A percentile compares a stretch with the other conserved stretches of the same genome.
Evolutionary conservation across 2,888 invertebrate species (phyloP).

Genomic region (Brassicogethes aeneus): DNA sequence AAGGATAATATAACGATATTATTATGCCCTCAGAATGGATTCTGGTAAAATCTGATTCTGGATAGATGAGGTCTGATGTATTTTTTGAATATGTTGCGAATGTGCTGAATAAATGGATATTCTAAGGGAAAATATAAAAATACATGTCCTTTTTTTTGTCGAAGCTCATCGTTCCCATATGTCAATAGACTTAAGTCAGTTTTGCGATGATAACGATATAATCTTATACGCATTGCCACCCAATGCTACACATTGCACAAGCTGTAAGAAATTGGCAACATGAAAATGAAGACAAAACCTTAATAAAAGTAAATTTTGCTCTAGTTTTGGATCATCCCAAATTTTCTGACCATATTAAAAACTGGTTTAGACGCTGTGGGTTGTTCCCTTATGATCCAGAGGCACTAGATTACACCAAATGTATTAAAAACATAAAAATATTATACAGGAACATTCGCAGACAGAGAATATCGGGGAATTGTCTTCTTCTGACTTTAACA

Average conservation of each 20-base stretch:
- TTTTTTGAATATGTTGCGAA: too few relatives aligned
- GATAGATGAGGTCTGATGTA: slow-evolving; percentile 23
- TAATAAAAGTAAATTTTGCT: slow-evolving; percentile 24
- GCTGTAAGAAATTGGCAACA: slow-evolving; percentile 21
- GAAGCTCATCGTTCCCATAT: slow-evolving; percentile 27
- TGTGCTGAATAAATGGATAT: slow-evolving; percentile 16
- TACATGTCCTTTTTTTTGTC: slow-evolving; percentile 21
- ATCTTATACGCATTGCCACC: too few relatives aligned
- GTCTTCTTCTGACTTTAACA: too few relatives aligned
- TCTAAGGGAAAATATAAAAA: slow-evolving; percentile 12
- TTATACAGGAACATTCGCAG: too few relatives aligned
- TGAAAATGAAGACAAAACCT: slow-evolving; percentile 14
- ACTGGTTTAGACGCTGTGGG: too few relatives aligned
- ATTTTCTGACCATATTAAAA: slow-evolving; percentile 12
- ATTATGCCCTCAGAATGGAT: slow-evolving; percentile 15
- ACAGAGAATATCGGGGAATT: too few relatives aligned
- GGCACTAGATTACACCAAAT: too few relatives aligned
- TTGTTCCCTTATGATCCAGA: too few relatives aligned
- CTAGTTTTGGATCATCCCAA: slow-evolving; percentile 12
- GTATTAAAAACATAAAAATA: too few relatives aligned
- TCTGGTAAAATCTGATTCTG: slow-evolving; percentile 18
- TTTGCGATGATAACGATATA: too few relatives aligned
- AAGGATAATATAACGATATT: slow-evolving; percentile 17
- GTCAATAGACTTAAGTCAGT: slow-evolving; percentile 17
- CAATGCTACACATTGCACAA: too few relatives aligned